Conservation (phyloP, 1,140 invertebrate species). For the Scaptomyza montana region DNA sequence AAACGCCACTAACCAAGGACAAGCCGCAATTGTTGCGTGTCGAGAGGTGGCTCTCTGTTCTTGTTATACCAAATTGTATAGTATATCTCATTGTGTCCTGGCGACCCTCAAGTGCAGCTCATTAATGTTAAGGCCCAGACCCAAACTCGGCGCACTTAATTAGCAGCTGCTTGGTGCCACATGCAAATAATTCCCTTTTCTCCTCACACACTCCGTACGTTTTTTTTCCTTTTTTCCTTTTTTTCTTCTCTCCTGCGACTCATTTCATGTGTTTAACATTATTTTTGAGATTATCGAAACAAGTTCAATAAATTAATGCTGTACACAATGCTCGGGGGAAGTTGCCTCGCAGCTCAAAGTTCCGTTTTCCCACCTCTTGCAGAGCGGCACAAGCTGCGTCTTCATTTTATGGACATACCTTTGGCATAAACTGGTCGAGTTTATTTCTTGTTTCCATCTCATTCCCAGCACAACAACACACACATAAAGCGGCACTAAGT, state of each 20-base stretch:
- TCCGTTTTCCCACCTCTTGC: too few relatives aligned
- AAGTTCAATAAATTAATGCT: conserved; percentile 41
- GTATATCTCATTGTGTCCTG: neutral
- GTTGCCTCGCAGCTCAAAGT: neutral
- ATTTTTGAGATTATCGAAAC: conserved; percentile 60
- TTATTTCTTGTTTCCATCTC: conserved; percentile 53
- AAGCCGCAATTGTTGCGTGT: neutral
- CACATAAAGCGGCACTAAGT: conserved; percentile 78
- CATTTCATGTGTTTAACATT: conserved; percentile 45
- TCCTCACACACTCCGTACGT: conserved; percentile 2
- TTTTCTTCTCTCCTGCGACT: conserved; percentile 4
- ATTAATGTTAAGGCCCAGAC: conserved; percentile 11
- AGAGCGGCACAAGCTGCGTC: conserved; percentile 2
- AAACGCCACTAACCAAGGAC: neutral
- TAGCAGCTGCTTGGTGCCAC: conserved; percentile 27
- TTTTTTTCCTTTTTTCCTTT: too few relatives aligned
- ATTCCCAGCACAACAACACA: conserved; percentile 24
- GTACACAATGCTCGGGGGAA: conserved; percentile 21
- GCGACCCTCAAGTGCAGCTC: conserved; percentile 15
- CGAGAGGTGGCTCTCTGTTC: neutral
- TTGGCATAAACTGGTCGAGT: conserved; percentile 72
- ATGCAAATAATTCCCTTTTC: neutral
- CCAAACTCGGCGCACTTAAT: conserved; percentile 52
- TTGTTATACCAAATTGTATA: neutral
- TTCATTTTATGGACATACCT: conserved; percentile 73